A percentile compares a stretch with the other conserved stretches of the same genome.
Conservation (phyloP, 2,113 vertebrate species). For the Peromyscus leucopus region DNA sequence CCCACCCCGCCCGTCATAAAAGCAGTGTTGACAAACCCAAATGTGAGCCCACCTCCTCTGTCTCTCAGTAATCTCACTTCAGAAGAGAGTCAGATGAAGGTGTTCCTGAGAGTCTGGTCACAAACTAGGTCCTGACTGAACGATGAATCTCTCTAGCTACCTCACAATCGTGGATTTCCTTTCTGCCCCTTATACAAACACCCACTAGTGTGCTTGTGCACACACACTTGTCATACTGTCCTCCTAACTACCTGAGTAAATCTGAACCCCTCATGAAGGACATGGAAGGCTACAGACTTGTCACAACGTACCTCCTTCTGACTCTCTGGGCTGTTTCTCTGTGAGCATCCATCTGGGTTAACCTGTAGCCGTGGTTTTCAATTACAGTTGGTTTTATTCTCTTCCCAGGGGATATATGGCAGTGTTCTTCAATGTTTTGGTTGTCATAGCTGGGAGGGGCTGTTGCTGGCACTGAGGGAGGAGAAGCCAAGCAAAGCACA, state of each 20-base stretch:
- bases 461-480: background rate
- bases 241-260: background rate
- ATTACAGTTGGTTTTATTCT: rapidly evolving
- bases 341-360: too few relatives aligned
- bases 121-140: rapidly evolving
- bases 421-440: background rate
- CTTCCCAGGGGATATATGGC: background rate
- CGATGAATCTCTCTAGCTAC: rapidly evolving
- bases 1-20: rapidly evolving
- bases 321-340: background rate
- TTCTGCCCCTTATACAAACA: rapidly evolving
- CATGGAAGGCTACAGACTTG: too few relatives aligned
- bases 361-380: rapidly evolving
- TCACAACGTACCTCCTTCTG: rapidly evolving
- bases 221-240: too few relatives aligned
- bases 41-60: rapidly evolving
- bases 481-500: rapidly evolving
- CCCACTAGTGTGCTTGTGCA: rapidly evolving
- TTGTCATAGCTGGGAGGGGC: background rate
- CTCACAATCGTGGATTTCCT: rapidly evolving
- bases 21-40: rapidly evolving
- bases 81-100: rapidly evolving
- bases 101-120: rapidly evolving
- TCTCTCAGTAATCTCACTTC: too few relatives aligned
- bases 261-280: background rate